Evolutionary conservation across 2,888 invertebrate species (phyloP).

Genomic region (Alcis repandata): DNA sequence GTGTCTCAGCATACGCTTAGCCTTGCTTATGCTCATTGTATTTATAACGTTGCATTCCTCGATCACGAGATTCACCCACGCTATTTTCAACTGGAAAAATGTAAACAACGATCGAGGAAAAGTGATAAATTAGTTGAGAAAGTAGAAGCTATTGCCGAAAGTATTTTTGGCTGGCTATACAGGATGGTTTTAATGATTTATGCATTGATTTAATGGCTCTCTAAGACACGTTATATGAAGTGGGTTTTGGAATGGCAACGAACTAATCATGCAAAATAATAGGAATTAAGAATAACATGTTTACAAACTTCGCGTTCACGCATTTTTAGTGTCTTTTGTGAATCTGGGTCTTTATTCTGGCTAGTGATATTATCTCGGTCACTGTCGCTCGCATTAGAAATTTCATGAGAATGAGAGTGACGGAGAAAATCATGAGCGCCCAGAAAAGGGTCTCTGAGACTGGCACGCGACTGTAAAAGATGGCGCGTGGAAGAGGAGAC

Average conservation of each 20-base stretch:
- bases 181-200: background rate
- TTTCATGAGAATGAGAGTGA: too few species aligned
- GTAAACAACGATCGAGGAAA: background rate
- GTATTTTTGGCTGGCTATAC: conserved; percentile 5
- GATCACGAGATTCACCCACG: background rate
- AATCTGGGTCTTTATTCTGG: too few species aligned
- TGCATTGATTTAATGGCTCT: background rate
- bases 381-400: too few species aligned
- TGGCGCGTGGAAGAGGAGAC: too few species aligned
- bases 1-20: too few species aligned
- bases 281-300: background rate
- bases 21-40: too few species aligned
- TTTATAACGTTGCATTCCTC: background rate
- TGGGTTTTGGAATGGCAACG: background rate
- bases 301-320: too few species aligned
- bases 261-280: background rate
- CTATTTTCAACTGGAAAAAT: background rate
- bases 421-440: too few species aligned
- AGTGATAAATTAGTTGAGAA: background rate
- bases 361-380: too few species aligned
- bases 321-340: too few species aligned
- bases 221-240: background rate
- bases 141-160: background rate
- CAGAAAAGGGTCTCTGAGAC: too few species aligned
- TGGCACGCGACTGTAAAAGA: too few species aligned